Evolutionary conservation across 2,797 vertebrate species (phyloP).

Genomic region (Oophaga sylvatica): DNA sequence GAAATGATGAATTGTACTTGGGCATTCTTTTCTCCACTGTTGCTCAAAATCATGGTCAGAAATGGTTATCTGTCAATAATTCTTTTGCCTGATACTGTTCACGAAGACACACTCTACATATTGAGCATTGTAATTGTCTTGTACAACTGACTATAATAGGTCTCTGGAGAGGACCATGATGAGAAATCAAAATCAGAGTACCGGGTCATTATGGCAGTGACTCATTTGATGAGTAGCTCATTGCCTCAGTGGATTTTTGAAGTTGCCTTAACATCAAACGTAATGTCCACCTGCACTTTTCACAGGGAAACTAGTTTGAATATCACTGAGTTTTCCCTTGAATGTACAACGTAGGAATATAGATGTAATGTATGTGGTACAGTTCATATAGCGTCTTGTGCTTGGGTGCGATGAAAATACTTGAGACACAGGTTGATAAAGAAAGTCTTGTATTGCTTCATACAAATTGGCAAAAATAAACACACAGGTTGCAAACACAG

Average conservation of each 20-base stretch:
- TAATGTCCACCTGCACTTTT: constrained; percentile 11
- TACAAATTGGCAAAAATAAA: too few relatives aligned
- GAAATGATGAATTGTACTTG: background rate
- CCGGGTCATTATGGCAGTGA: background rate
- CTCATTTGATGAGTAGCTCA: background rate
- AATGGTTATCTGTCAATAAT: background rate
- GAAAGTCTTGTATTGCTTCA: too few relatives aligned
- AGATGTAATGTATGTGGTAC: too few relatives aligned
- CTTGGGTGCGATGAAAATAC: too few relatives aligned
- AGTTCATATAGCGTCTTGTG: too few relatives aligned
- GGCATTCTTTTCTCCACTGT: background rate
- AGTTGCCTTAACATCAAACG: constrained; percentile 28
- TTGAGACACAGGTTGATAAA: too few relatives aligned
- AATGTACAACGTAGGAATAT: background rate
- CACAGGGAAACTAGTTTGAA: background rate
- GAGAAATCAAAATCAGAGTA: background rate
- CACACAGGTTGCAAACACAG: too few relatives aligned
- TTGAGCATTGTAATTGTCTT: background rate
- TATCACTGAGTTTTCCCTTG: background rate
- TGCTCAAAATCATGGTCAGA: background rate
- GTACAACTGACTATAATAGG: background rate
- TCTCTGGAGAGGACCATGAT: background rate
- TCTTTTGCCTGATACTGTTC: background rate
- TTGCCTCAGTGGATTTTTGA: background rate
- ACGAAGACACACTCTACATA: background rate